Percentiles rank a stretch among this genome's conserved stretches.
Conservation (phyloP, 2,797 vertebrate genomes). For the Hirundo rustica region DNA sequence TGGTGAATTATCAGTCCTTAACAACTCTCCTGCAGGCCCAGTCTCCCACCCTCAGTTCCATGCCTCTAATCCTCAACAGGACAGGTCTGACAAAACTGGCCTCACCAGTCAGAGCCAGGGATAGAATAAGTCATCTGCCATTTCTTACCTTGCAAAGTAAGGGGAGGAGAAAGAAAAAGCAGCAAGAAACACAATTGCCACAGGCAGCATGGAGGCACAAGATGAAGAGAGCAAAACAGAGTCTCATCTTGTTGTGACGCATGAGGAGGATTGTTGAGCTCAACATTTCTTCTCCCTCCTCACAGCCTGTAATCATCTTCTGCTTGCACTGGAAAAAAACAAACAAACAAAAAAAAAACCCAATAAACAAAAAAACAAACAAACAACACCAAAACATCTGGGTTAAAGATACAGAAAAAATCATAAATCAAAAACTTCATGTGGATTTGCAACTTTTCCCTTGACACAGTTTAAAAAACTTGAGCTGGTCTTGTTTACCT, state of each 20-base stretch:
- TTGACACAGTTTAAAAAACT: background rate
- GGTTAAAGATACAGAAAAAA: background rate
- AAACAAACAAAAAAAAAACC: too few relatives aligned
- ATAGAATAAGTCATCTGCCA: fast-evolving
- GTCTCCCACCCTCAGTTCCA: background rate
- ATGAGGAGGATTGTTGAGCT: background rate
- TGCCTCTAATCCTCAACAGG: background rate
- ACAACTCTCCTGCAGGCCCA: background rate
- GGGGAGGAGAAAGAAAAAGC: background rate
- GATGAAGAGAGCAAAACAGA: background rate
- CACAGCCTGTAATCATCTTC: background rate
- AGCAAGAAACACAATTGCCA: background rate
- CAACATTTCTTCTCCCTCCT: background rate
- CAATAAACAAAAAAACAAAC: too few relatives aligned
- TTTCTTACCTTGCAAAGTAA: background rate
- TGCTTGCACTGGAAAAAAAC: background rate
- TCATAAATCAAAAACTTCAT: background rate
- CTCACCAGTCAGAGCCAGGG: background rate
- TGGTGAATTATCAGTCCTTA: background rate
- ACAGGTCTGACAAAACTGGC: background rate
- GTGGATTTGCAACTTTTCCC: background rate
- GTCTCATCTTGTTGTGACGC: background rate
- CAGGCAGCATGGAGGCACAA: background rate
- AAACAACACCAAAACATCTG: background rate
- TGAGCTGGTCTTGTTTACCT: background rate